These are phyloP conservation scores for Cheilosia impressa DNA, from an alignment of 2,888 invertebrate species.

Conservation along the genomic window DNA sequence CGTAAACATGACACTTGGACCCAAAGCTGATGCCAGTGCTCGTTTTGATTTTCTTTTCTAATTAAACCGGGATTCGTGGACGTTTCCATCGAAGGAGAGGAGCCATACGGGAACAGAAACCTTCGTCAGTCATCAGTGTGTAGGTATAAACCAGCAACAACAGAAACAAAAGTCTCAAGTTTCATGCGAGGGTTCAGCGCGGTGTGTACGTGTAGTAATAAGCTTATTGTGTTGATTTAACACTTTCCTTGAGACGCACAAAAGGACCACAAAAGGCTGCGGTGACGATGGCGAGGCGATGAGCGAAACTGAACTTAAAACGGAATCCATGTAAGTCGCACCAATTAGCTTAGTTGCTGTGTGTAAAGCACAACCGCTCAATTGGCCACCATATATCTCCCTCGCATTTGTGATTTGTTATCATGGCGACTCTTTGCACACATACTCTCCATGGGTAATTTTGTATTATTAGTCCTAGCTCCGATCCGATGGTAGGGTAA, in stretches of 20 bases:
- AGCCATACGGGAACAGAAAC: conserved; percentile 10
- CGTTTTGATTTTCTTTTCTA: conserved; percentile 65
- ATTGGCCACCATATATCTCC: conserved; percentile 70
- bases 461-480: conserved; percentile 46
- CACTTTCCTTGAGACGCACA: conserved; percentile 61
- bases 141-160: conserved; percentile 36
- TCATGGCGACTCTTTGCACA: conserved; percentile 27
- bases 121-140: conserved; percentile 28
- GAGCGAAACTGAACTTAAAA: conserved; percentile 35
- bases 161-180: conserved; percentile 69
- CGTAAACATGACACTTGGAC: conserved; percentile 69
- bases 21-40: conserved; percentile 40
- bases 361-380: conserved; percentile 70
- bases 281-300: neutral
- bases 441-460: neutral
- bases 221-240: conserved; percentile 74
- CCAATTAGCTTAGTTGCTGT: conserved; percentile 69
- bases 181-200: conserved; percentile 40
- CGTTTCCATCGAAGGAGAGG: conserved; percentile 40
- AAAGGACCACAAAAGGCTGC: conserved; percentile 18
- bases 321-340: conserved; percentile 49
- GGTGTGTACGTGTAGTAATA: conserved; percentile 50
- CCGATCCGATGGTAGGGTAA: conserved; percentile 54
- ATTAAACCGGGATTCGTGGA: conserved; percentile 60
- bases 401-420: conserved; percentile 63